Percentiles rank a stretch among this genome's conserved stretches.
Conservation (phyloP, 2,888 invertebrate genomes). For the Allolobophora icterica region DNA sequence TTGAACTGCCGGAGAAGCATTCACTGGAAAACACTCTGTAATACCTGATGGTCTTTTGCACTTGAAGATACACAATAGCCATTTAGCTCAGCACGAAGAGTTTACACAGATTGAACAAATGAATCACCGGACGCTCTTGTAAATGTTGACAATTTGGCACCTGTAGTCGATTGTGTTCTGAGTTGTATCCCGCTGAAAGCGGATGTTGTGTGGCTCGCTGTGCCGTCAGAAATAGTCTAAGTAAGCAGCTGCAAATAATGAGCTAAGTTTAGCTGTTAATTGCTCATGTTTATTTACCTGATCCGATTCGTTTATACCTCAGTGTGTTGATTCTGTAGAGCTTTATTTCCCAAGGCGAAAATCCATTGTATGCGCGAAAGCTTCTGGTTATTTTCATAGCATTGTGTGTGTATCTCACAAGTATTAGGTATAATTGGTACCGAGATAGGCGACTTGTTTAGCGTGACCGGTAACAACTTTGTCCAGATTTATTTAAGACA, state of each 20-base stretch:
- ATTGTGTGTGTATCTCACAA: background rate
- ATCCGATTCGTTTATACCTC: background rate
- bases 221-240: background rate
- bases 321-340: background rate
- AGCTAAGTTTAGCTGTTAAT: background rate
- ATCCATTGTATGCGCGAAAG: background rate
- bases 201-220: background rate
- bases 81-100: background rate
- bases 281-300: background rate
- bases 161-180: background rate
- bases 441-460: background rate
- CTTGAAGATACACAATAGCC: background rate
- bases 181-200: too few relatives aligned
- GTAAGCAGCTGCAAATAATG: background rate
- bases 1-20: background rate
- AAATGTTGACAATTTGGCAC: background rate
- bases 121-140: background rate
- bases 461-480: too few relatives aligned
- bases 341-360: background rate
- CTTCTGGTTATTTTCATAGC: background rate
- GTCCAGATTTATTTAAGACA: too few relatives aligned
- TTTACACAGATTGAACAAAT: background rate
- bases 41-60: background rate
- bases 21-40: background rate
- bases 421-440: background rate